A percentile compares a stretch with the other conserved stretches of the same genome.
These are phyloP conservation scores for Lacanobia oleracea DNA, from an alignment of 2,888 invertebrate species.

Conservation along the genomic window DNA sequence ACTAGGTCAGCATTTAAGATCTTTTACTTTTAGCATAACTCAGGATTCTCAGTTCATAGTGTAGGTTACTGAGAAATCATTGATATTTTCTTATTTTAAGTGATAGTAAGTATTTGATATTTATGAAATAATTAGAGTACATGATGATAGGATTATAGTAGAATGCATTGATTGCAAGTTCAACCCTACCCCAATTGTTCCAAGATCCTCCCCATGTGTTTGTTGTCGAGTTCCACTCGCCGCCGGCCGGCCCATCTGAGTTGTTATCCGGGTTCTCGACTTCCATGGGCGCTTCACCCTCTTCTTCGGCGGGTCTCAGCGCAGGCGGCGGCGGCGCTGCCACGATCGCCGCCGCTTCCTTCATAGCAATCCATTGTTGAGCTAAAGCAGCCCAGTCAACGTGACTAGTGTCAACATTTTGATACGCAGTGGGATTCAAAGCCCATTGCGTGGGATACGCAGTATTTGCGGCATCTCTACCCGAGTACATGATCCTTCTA, in stretches of 20 bases:
- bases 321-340: conserved; percentile 92
- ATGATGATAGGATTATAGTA: neutral
- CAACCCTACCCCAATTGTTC: conserved; percentile 87
- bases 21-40: neutral
- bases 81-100: neutral
- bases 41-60: neutral
- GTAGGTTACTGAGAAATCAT: neutral
- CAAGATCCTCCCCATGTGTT: conserved; percentile 85
- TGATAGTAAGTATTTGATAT: neutral
- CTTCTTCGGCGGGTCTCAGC: conserved; percentile 89
- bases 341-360: conserved; percentile 92
- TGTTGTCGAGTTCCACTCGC: conserved; percentile 82
- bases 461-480: conserved; percentile 91
- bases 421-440: conserved; percentile 95
- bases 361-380: conserved; percentile 99
- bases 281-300: conserved; percentile 97
- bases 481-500: conserved; percentile 88
- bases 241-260: conserved; percentile 80
- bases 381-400: conserved; percentile 99
- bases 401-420: conserved; percentile 95
- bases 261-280: conserved; percentile 93
- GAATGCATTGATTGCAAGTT: conserved; percentile 8
- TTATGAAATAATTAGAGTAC: neutral
- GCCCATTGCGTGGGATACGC: conserved; percentile 95
- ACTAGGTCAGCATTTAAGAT: neutral